These are phyloP conservation scores for Amphilophus citrinellus DNA, from an alignment of 2,113 vertebrate species.

Conservation along the genomic window DNA sequence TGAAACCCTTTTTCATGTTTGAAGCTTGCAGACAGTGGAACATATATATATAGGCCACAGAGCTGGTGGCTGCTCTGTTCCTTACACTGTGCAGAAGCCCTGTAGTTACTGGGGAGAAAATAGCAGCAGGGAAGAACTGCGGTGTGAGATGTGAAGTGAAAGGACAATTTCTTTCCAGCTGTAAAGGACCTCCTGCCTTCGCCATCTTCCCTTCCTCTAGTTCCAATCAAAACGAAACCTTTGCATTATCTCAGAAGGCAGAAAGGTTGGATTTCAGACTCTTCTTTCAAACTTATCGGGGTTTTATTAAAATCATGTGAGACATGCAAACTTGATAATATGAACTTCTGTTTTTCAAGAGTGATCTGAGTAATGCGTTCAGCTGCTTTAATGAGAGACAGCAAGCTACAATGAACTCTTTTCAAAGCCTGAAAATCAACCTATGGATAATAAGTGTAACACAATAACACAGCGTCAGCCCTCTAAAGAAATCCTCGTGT, in stretches of 20 bases:
- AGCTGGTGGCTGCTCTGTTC: constrained; percentile 1
- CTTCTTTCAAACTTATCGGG: not conserved
- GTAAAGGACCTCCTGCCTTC: not conserved
- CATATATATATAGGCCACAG: not conserved
- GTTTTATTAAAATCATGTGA: not conserved
- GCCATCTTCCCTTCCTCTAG: not conserved
- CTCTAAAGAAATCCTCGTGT: not conserved
- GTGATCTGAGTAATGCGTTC: not conserved
- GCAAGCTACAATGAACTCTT: not conserved
- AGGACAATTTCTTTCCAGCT: constrained; percentile 13
- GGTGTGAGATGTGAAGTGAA: not conserved
- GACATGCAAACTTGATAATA: not conserved
- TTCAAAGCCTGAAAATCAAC: not conserved
- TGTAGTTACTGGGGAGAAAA: constrained; percentile 17
- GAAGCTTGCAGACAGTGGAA: not conserved
- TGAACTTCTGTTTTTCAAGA: not conserved
- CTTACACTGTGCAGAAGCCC: not conserved
- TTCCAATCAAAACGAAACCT: not conserved
- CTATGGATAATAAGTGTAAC: not conserved
- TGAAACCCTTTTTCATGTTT: not conserved
- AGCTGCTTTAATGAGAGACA: not conserved
- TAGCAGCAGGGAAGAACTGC: constrained; percentile 20
- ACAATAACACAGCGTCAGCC: constrained; percentile 4
- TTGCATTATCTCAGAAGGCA: not conserved
- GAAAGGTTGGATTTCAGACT: not conserved